A percentile compares a stretch with the other conserved stretches of the same genome.
Evolutionary conservation across 2,797 vertebrate genomes (phyloP).

Genomic region (Huso huso): DNA sequence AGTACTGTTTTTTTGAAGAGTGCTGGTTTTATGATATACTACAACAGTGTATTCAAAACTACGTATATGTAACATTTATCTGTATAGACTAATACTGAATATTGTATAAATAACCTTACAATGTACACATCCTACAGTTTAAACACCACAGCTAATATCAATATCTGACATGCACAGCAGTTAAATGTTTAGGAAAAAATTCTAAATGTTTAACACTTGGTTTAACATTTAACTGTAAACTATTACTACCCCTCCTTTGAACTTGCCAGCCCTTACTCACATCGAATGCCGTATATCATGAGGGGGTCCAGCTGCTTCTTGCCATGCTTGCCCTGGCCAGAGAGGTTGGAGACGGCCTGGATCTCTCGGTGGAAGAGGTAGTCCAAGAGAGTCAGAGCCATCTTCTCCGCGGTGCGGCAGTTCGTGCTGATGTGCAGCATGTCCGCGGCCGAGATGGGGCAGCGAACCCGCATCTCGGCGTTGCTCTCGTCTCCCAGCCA

Average conservation of each 20-base stretch:
- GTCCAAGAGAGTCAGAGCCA: constrained; percentile 90
- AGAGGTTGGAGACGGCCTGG: constrained; percentile 96
- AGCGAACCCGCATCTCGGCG: constrained; percentile 87
- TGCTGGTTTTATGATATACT: no score
- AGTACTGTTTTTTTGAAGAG: no score
- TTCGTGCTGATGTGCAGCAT: constrained; percentile 96
- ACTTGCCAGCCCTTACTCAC: constrained; percentile 59
- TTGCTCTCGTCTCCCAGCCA: constrained; percentile 96
- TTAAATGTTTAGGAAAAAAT: no score
- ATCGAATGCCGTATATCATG: constrained; percentile 96
- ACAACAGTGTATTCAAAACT: no score
- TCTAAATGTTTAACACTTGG: no score
- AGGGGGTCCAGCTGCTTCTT: constrained; percentile 97
- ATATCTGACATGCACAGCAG: no score
- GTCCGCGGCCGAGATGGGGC: constrained; percentile 81
- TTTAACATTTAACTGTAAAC: no score
- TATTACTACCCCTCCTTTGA: background rate
- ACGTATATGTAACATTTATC: no score
- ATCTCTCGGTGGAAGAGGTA: constrained; percentile 95
- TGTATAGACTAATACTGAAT: no score
- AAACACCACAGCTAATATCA: no score
- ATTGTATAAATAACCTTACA: no score
- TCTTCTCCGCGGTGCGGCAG: constrained; percentile 94
- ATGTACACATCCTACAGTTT: no score
- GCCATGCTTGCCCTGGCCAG: constrained; percentile 92